Evolutionary conservation across 2,888 invertebrate genomes (phyloP).

Genomic region (Trichopoda pennipes): DNA sequence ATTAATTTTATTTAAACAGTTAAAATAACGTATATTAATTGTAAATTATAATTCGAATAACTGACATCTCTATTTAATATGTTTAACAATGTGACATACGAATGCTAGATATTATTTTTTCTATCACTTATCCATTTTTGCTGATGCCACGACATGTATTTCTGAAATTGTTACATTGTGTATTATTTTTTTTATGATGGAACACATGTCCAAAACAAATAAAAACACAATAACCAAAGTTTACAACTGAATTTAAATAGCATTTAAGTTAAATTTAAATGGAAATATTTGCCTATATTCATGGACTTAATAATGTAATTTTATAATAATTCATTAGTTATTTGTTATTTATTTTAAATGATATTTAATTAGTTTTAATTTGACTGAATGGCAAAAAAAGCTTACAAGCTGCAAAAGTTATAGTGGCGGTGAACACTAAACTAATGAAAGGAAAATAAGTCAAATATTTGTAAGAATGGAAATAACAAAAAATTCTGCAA

Average conservation of each 20-base stretch:
- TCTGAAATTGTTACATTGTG: background rate
- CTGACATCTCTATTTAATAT: background rate
- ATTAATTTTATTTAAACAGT: too few relatives aligned
- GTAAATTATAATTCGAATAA: too few relatives aligned
- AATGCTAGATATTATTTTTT: background rate
- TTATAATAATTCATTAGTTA: slow-evolving; percentile 3
- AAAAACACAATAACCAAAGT: slow-evolving; percentile 35
- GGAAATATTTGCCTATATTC: background rate
- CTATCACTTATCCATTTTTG: background rate
- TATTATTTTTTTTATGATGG: background rate
- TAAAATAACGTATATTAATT: too few relatives aligned
- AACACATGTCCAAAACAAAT: too few relatives aligned
- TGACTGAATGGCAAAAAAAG: slow-evolving; percentile 1
- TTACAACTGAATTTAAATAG: slow-evolving; percentile 29
- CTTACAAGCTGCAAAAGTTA: background rate
- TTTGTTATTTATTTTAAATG: slow-evolving; percentile 27
- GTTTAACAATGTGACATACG: background rate
- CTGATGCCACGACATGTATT: background rate
- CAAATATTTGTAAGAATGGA: background rate
- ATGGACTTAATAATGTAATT: background rate
- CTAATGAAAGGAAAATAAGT: slow-evolving; percentile 23
- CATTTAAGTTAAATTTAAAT: background rate
- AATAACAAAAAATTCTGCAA: background rate
- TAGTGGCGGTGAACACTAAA: background rate
- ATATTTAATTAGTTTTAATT: slow-evolving; percentile 47